Evolutionary conservation across 1,140 invertebrate species (phyloP).

Genomic region (Zaprionus camerounensis): DNA sequence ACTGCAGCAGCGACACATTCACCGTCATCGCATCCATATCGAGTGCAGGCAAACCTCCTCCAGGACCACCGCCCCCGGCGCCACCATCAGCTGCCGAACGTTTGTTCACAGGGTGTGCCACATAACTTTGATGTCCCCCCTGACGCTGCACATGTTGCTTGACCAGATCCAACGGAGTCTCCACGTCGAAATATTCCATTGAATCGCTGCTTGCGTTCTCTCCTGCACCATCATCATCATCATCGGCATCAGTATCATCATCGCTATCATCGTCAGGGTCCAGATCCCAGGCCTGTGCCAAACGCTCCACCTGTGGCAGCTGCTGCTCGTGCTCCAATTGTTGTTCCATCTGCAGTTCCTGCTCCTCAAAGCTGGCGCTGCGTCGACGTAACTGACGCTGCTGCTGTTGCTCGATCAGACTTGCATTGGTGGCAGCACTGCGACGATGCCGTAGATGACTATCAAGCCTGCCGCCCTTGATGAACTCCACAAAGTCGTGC

Average conservation of each 20-base stretch:
- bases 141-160: conserved; percentile 52
- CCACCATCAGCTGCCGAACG: conserved; percentile 74
- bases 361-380: conserved; percentile 5
- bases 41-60: conserved; percentile 71
- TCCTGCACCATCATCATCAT: conserved; percentile 10
- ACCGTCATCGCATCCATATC: conserved; percentile 89
- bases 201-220: conserved; percentile 38
- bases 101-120: conserved; percentile 48
- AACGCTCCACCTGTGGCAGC: conserved; percentile 5
- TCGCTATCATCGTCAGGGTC: not conserved
- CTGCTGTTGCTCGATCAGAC: conserved; percentile 13
- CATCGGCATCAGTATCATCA: not conserved
- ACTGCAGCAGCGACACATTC: conserved; percentile 93
- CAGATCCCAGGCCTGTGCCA: not conserved
- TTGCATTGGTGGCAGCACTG: conserved; percentile 13
- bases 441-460: conserved; percentile 86
- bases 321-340: conserved; percentile 18
- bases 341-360: conserved; percentile 11
- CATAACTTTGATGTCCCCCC: not conserved
- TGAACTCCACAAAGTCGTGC: conserved; percentile 97
- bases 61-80: conserved; percentile 57
- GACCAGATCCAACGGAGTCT: conserved; percentile 60
- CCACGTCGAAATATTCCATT: conserved; percentile 64
- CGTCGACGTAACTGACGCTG: not conserved
- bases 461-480: conserved; percentile 92